A percentile compares a stretch with the other conserved stretches of the same genome.
Evolutionary conservation across 2,113 vertebrate genomes (phyloP).

Genomic region (Daphoenositta chrysoptera): DNA sequence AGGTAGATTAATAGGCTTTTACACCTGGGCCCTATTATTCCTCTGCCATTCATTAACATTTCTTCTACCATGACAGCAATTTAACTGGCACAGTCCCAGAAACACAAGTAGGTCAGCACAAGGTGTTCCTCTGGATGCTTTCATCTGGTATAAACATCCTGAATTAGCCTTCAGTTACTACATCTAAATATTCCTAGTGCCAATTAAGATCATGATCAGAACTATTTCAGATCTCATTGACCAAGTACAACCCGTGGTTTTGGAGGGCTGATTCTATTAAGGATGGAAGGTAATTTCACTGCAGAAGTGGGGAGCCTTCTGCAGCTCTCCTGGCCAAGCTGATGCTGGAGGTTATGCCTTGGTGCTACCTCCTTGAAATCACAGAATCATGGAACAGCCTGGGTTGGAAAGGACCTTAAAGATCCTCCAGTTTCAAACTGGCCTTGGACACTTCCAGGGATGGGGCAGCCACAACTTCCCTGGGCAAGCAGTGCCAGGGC

Average conservation of each 20-base stretch:
- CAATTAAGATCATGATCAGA: slow-evolving; percentile 42
- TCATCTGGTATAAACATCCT: slow-evolving; percentile 64
- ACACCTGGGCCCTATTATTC: neutral
- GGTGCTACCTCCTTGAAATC: neutral
- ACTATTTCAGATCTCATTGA: neutral
- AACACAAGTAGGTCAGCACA: slow-evolving; percentile 66
- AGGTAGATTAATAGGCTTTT: slow-evolving; percentile 17
- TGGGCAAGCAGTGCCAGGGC: neutral
- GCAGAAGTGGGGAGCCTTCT: neutral
- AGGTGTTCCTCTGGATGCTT: slow-evolving; percentile 59
- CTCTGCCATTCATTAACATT: slow-evolving; percentile 41
- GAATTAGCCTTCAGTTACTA: slow-evolving; percentile 50
- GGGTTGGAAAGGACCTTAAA: neutral
- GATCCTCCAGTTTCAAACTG: neutral
- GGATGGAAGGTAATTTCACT: neutral
- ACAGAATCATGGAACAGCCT: neutral
- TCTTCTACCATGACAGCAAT: slow-evolving; percentile 45
- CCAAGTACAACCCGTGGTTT: neutral
- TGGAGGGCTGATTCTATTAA: neutral
- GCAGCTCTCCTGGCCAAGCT: neutral
- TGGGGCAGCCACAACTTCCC: neutral
- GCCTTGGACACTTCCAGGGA: neutral
- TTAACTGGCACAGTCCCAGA: slow-evolving; percentile 53
- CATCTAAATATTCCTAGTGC: slow-evolving; percentile 32
- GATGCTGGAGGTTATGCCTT: neutral